Evolutionary conservation across 2,797 vertebrate species (phyloP), one percentile per base, ranked within the genome.

Genomic region (Sphaeramia orbicularis): DNA sequence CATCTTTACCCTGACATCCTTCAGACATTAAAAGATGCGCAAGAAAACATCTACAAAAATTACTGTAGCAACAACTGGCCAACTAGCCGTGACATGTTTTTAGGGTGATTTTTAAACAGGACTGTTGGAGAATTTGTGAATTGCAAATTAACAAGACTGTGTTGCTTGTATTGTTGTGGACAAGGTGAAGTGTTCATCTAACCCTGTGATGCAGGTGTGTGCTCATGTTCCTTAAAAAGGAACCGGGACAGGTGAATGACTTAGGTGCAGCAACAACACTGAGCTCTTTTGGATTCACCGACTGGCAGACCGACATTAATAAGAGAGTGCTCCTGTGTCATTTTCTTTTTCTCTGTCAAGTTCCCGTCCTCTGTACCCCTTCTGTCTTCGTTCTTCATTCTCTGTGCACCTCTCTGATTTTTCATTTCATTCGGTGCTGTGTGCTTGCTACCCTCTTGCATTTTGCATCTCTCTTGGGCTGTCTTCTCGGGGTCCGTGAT

Each of bases 401-500:
- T 74, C 27, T 63, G 80, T 80, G 62, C 80, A 65, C 80, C 71
- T 78, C 66, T 84, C 66, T 85, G 86, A 89, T 80, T 86, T 84
- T 64, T 88, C 78, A 74, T 90, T 83, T 83, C 71, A 80, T 87
- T 81, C 87, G 56, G 80, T 76, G 81, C 21, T 24, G 74, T 80
- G 76, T 62, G 40, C 71, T 68, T 65, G 78, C 79, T 71, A 59
- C 87, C 82, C 71, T 67, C 78, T 70, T 78, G 65, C 83, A 82
- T 85, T 86, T 86, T 81, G 73, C 80, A 67, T 88, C 72, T 86
- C 78, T 89, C 76, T 71, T 45, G 73, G 74, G 65, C 74, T 81
- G 74, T 88, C 81, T 78, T 81, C 80, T 73, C 65, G 32, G 76
- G 84, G 69, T 71, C 66, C 10, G 90, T 92, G 93, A 93, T 92